Evolutionary conservation across 2,888 invertebrate genomes (phyloP).

Genomic region (Eristalis intricaria): DNA sequence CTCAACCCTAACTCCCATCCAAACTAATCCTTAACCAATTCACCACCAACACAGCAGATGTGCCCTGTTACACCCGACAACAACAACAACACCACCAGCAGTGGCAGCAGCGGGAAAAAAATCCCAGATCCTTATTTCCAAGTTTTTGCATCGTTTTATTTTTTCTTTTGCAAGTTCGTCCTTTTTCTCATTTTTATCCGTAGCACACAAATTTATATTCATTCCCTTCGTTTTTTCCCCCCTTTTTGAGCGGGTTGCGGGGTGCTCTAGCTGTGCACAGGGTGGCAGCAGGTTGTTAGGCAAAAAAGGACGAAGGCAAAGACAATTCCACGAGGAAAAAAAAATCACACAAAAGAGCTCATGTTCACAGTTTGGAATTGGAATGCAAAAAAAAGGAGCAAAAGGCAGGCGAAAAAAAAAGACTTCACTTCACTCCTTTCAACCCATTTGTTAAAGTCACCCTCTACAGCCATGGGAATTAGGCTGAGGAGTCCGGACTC

Average conservation of each 20-base stretch:
- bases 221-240: slow-evolving; percentile 50
- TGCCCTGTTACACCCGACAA: slow-evolving; percentile 52
- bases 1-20: slow-evolving; percentile 25
- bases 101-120: slow-evolving; percentile 30
- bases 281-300: slow-evolving; percentile 42
- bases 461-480: slow-evolving; percentile 39
- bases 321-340: slow-evolving; percentile 56
- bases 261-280: not conserved
- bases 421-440: slow-evolving; percentile 57
- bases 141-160: not conserved
- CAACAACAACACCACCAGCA: not conserved
- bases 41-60: slow-evolving; percentile 64
- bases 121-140: slow-evolving; percentile 59
- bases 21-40: slow-evolving; percentile 67
- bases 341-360: slow-evolving; percentile 70
- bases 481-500: slow-evolving; percentile 9
- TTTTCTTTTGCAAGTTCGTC: slow-evolving; percentile 10
- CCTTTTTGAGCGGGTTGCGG: slow-evolving; percentile 20
- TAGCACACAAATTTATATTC: slow-evolving; percentile 69
- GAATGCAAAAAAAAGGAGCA: slow-evolving; percentile 34
- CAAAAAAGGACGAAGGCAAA: slow-evolving; percentile 42
- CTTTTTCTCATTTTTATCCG: slow-evolving; percentile 38
- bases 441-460: slow-evolving; percentile 70
- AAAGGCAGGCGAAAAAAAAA: slow-evolving; percentile 3
- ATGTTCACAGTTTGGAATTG: slow-evolving; percentile 69